These are phyloP conservation scores for Solea solea DNA, from an alignment of 2,113 vertebrate genomes.

Conservation along the genomic window DNA sequence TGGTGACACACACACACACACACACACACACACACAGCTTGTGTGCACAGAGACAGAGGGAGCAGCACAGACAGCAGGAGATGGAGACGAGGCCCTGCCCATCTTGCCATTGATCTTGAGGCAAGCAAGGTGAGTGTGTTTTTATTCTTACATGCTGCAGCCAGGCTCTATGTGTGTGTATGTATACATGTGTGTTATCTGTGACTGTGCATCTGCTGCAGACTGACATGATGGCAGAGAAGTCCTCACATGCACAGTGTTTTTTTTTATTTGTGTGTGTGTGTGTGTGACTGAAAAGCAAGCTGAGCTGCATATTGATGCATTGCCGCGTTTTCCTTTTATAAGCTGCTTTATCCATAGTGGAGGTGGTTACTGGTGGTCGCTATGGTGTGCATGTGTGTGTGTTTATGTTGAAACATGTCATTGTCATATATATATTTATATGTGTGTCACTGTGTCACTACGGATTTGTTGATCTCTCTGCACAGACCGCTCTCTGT, in stretches of 20 bases:
- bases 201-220: constrained; percentile 34
- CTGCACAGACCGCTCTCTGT: constrained; percentile 15
- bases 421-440: constrained; percentile 56
- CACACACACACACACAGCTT: constrained; percentile 36
- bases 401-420: constrained; percentile 16
- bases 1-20: constrained; percentile 44
- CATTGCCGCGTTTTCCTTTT: constrained; percentile 56
- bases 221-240: constrained; percentile 33
- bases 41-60: constrained; percentile 64
- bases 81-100: constrained; percentile 55
- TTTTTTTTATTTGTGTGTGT: background rate
- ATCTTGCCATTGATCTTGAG: constrained; percentile 66
- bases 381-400: background rate
- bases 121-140: constrained; percentile 77
- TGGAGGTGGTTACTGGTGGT: constrained; percentile 39
- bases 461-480: constrained; percentile 53
- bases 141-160: constrained; percentile 53
- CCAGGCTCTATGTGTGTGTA: constrained; percentile 18
- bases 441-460: constrained; percentile 75
- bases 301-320: constrained; percentile 63
- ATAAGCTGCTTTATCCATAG: constrained; percentile 50
- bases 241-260: constrained; percentile 26
- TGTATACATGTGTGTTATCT: background rate
- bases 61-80: constrained; percentile 29
- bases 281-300: constrained; percentile 35